Conservation (phyloP, 2,888 invertebrate species). For the Allygus modestus region DNA sequence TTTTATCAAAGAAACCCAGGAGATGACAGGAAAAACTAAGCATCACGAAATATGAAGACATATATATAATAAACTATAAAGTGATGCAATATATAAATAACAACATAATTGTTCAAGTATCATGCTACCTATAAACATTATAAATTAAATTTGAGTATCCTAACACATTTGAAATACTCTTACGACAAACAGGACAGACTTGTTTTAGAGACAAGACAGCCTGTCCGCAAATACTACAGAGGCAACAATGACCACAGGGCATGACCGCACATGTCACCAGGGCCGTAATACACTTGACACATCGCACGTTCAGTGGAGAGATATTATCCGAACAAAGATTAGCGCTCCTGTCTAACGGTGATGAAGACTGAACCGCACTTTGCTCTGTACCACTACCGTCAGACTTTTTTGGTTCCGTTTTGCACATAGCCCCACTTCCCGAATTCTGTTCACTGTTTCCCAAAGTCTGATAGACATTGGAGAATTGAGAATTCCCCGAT, state of each 20-base stretch:
- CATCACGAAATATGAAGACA: not conserved
- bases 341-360: not conserved
- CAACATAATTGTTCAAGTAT: not conserved
- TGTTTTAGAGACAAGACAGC: conserved; percentile 45
- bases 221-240: conserved; percentile 54
- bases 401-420: conserved; percentile 21
- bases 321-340: not conserved
- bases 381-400: conserved; percentile 9
- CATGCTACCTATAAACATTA: conserved; percentile 54
- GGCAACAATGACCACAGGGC: conserved; percentile 52
- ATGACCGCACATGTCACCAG: conserved; percentile 49
- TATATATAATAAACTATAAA: conserved; percentile 41
- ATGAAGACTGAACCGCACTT: conserved; percentile 46
- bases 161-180: conserved; percentile 45
- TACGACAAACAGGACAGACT: conserved; percentile 46
- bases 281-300: conserved; percentile 52
- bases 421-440: not conserved
- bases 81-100: conserved; percentile 35
- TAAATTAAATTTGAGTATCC: conserved; percentile 58
- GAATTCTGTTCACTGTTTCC: not conserved
- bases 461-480: not conserved
- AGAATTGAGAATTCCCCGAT: not conserved
- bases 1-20: too few relatives aligned
- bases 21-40: too few relatives aligned
- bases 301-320: conserved; percentile 44